A percentile compares a stretch with the other conserved stretches of the same genome.
Evolutionary conservation across 2,797 vertebrate genomes (phyloP).

Genomic region (Poeciliopsis turneri): DNA sequence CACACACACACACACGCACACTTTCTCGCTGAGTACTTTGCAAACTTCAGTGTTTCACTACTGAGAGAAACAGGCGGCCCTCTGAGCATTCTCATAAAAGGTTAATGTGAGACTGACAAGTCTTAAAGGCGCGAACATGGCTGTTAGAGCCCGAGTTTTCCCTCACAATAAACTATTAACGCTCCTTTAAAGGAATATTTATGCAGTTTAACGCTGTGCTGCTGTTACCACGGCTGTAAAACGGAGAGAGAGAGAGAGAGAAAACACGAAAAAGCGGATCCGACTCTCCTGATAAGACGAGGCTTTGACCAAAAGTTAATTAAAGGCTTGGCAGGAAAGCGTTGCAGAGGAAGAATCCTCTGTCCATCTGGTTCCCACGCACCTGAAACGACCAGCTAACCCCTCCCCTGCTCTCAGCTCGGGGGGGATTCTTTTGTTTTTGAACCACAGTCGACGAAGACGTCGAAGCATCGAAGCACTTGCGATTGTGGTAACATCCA

Average conservation of each 20-base stretch:
- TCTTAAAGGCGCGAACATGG: not conserved
- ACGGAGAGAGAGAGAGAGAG: not conserved
- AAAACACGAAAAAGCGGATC: slow-evolving; percentile 10
- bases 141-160: not conserved
- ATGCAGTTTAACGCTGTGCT: not conserved
- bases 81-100: slow-evolving; percentile 43
- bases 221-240: not conserved
- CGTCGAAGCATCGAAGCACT: slow-evolving; percentile 11
- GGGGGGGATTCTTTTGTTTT: slow-evolving; percentile 12
- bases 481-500: slow-evolving; percentile 1
- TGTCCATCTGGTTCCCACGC: slow-evolving; percentile 62
- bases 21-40: slow-evolving; percentile 12
- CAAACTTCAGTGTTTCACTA: slow-evolving; percentile 1
- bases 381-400: slow-evolving; percentile 41
- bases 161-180: not conserved
- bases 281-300: slow-evolving; percentile 48
- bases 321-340: slow-evolving; percentile 58
- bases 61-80: slow-evolving; percentile 22
- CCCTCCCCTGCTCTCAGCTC: slow-evolving; percentile 1
- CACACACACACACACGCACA: not conserved
- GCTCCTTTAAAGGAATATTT: not conserved
- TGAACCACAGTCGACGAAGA: slow-evolving; percentile 14
- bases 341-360: slow-evolving; percentile 53
- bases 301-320: slow-evolving; percentile 60
- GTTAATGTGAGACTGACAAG: slow-evolving; percentile 43